Conservation (phyloP, 2,888 invertebrate genomes). For the Oxytorus armatus region DNA sequence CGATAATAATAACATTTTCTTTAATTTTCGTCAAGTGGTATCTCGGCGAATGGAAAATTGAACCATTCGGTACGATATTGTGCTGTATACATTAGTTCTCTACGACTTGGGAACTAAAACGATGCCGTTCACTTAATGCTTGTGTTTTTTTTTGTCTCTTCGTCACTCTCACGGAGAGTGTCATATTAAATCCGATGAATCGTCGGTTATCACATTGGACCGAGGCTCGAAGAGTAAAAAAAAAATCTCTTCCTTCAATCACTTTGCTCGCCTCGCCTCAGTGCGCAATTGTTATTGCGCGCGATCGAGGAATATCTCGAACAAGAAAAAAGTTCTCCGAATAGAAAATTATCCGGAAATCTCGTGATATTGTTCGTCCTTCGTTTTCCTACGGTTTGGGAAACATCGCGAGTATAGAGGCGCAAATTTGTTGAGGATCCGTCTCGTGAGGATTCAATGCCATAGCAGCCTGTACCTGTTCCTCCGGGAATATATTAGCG, state of each 20-base stretch:
- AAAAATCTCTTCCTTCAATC: conserved; percentile 20
- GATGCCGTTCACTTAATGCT: conserved; percentile 52
- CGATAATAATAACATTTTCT: conserved; percentile 5
- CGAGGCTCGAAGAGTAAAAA: conserved; percentile 42
- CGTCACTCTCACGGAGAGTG: conserved; percentile 67
- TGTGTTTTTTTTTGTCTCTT: conserved; percentile 12
- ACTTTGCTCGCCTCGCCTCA: not conserved
- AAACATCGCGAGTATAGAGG: conserved; percentile 92
- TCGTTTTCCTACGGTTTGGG: conserved; percentile 84
- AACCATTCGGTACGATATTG: no score
- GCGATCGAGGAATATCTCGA: not conserved
- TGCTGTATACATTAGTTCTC: no score
- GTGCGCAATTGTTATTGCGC: not conserved
- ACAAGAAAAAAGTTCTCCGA: not conserved
- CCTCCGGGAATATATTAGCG: conserved; percentile 95
- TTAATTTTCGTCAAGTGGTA: conserved; percentile 15
- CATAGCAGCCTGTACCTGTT: conserved; percentile 95
- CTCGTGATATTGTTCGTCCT: not conserved
- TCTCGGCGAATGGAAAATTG: conserved; percentile 16
- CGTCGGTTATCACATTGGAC: conserved; percentile 68
- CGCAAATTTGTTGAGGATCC: conserved; percentile 95
- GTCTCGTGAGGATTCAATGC: conserved; percentile 94
- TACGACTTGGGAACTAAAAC: conserved; percentile 38
- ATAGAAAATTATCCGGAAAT: conserved; percentile 18
- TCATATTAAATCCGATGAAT: conserved; percentile 63